These are phyloP conservation scores for Psilopsiagon aymara DNA, from an alignment of 2,113 vertebrate species.

Conservation along the genomic window DNA sequence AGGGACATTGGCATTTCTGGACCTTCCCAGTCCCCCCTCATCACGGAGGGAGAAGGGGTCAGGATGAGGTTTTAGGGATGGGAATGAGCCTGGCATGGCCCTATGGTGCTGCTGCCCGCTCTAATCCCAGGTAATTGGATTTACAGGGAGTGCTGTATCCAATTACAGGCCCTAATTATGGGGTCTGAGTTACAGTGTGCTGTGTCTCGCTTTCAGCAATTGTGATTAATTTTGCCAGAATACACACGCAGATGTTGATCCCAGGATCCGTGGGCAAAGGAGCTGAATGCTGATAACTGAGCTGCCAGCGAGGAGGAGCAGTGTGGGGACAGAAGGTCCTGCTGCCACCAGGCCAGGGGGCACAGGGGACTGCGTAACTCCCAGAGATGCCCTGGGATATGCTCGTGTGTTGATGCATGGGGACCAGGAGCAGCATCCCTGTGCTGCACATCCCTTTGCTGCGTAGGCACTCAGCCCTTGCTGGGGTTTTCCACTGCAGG, in stretches of 20 bases:
- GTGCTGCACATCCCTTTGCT: rapidly evolving
- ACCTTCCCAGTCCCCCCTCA: neutral
- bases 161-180: constrained; percentile 76
- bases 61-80: neutral
- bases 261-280: constrained; percentile 26
- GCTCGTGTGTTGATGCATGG: rapidly evolving
- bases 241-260: constrained; percentile 4
- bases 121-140: constrained; percentile 72
- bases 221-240: constrained; percentile 66
- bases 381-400: neutral
- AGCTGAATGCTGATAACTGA: constrained; percentile 40
- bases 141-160: constrained; percentile 54
- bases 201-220: constrained; percentile 57
- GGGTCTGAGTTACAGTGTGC: constrained; percentile 50
- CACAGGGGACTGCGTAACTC: neutral
- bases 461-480: rapidly evolving
- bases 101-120: neutral
- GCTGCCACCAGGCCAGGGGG: neutral
- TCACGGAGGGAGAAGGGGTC: rapidly evolving
- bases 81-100: neutral
- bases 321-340: neutral
- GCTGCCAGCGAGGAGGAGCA: neutral
- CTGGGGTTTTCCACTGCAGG: neutral
- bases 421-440: neutral
- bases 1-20: neutral